A percentile compares a stretch with the other conserved stretches of the same genome.
Evolutionary conservation across 2,113 vertebrate genomes (phyloP).

Genomic region (Callocephalon fimbriatum): DNA sequence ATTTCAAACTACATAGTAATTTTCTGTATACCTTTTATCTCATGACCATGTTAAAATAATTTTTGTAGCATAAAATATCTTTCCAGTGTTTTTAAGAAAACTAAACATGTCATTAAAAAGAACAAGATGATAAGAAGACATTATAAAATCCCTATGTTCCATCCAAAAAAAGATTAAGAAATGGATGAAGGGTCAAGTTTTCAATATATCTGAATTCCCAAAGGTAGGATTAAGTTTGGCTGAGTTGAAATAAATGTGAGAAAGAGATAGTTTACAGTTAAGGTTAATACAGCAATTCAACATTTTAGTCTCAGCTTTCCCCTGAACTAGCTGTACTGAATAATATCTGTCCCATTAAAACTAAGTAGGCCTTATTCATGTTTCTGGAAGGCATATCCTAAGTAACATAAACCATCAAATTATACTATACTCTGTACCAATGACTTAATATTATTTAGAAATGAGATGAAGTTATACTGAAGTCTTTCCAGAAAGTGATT

Average conservation of each 20-base stretch:
- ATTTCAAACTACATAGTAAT: neutral
- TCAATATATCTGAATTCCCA: neutral
- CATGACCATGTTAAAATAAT: neutral
- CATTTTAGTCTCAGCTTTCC: neutral
- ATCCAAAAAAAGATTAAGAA: neutral
- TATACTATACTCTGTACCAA: neutral
- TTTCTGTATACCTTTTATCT: neutral
- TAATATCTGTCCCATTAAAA: neutral
- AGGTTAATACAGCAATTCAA: neutral
- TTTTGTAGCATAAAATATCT: neutral
- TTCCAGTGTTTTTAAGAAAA: neutral
- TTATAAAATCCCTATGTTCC: neutral
- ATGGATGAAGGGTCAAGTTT: rapidly evolving
- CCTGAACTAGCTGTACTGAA: neutral
- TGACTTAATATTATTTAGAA: neutral
- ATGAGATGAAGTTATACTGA: neutral
- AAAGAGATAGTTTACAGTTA: neutral
- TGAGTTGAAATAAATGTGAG: neutral
- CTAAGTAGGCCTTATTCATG: neutral
- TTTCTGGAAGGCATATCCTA: neutral
- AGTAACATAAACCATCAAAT: neutral
- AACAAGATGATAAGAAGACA: neutral
- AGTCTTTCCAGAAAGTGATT: neutral
- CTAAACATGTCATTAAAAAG: neutral
- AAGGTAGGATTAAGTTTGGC: neutral